phyloP scores from a whole-genome alignment of 2,888 invertebrate species.

The Calameuta filiformis region DNA sequence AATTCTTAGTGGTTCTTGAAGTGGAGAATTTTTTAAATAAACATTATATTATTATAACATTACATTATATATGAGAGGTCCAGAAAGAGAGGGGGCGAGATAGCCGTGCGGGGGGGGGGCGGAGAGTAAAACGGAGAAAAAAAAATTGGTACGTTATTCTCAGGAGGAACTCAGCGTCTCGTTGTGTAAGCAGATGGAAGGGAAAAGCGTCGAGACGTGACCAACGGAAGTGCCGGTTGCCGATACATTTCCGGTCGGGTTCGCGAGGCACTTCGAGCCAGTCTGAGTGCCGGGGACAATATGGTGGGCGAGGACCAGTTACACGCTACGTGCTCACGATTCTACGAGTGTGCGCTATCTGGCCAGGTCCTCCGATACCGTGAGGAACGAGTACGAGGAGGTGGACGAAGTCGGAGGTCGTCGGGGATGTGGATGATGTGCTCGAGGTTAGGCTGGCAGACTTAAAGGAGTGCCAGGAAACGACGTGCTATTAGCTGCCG shows the following conservation, averaged over 20 bases:
- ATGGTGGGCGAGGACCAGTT: slow-evolving; percentile 56
- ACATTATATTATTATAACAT: no score
- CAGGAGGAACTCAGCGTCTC: slow-evolving; percentile 10
- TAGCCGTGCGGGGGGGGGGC: no score
- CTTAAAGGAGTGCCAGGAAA: slow-evolving; percentile 61
- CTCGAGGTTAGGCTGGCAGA: slow-evolving; percentile 27
- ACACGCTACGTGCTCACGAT: slow-evolving; percentile 54
- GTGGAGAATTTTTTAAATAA: background rate
- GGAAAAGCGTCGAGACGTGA: slow-evolving; percentile 47
- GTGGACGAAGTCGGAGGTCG: slow-evolving; percentile 5
- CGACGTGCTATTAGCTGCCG: slow-evolving; percentile 31
- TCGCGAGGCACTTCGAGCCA: slow-evolving; percentile 35
- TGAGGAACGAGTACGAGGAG: slow-evolving; percentile 1
- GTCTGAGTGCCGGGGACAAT: slow-evolving; percentile 48
- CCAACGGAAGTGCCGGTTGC: slow-evolving; percentile 52
- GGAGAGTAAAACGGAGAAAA: background rate
- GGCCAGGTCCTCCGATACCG: slow-evolving; percentile 8
- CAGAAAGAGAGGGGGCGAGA: background rate
- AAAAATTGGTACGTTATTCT: slow-evolving; percentile 9
- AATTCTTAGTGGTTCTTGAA: background rate
- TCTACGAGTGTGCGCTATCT: slow-evolving; percentile 20
- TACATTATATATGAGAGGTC: background rate
- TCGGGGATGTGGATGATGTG: slow-evolving; percentile 12
- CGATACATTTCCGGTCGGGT: slow-evolving; percentile 50
- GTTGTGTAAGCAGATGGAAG: slow-evolving; percentile 23